Base-by-base conservation (phyloP, 2,888 invertebrate genomes). In the Drosophila meridionalis region DNA sequence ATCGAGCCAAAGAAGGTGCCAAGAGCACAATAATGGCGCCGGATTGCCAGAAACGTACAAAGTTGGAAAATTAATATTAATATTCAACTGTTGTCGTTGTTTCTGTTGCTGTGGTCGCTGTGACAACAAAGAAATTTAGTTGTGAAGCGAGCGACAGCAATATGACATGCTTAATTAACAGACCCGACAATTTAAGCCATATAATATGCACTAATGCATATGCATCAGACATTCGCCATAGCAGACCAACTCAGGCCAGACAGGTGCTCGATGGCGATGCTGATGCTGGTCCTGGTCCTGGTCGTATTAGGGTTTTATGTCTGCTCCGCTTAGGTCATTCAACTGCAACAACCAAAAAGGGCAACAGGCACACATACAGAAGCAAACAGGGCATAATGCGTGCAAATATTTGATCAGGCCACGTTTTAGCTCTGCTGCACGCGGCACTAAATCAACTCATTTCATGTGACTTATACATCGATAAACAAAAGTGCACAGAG, bases 1-100 rank as follows among this genome's bases (percentile, higher is more conserved):
- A 90, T 84, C 86, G 76, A 90, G 76, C 79, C 87, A 86, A 67
- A 78, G 56, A 73, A 85, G 86, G 70, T 80, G 81, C 68, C 73
- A 78, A 78, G 60, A 77, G 72, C 62, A 45, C 2, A 57, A 80
- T 60, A 68, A 78, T 64, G 69, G 66, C 69, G 85, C 68, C 71
- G 64, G 38, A 48, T 58, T 45, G 68, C 52, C 43, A 58, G 34
- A 38, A 59, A 48, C 47, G 40, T 34, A 47, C 34, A 48, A 69
- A 64, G 60, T 36, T 56, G 61, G 40, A 69, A 76, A 81, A 81
- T 83, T 83, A 67, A 75, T 76, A 67, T 73, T 84, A 81, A 74
- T 73, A 73, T 88, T 65, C 80, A 73, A 28, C 52, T 62, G 40
- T 20, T 48, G 43, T 34, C 12, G 47, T 48, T 42, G n/a, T n/a